Evolutionary conservation across 2,888 invertebrate species (phyloP).

Genomic region (Nomada fabriciana): DNA sequence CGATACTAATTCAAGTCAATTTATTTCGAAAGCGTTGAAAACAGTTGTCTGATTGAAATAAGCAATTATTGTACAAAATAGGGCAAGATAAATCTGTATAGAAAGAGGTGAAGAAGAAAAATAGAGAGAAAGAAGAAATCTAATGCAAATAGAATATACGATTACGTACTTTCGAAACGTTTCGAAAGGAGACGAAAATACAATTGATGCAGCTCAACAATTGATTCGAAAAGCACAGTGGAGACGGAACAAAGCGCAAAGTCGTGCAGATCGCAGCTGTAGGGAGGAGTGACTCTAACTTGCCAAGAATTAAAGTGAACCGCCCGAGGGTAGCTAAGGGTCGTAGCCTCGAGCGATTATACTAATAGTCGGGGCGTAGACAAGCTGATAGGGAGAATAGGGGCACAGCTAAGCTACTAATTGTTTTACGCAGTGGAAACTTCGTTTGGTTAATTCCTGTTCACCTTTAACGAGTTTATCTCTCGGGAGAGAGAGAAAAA

Average conservation of each 20-base stretch:
- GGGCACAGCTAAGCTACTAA: constrained; percentile 76
- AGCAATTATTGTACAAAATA: no score
- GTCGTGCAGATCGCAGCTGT: constrained; percentile 59
- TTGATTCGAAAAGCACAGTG: constrained; percentile 21
- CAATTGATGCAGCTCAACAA: constrained; percentile 1
- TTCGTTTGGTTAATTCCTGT: constrained; percentile 65
- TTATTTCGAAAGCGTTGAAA: background rate
- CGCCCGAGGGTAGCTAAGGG: constrained; percentile 75
- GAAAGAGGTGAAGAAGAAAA: no score
- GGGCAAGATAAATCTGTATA: no score
- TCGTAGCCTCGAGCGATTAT: constrained; percentile 80
- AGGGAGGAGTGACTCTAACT: constrained; percentile 76
- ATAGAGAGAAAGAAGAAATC: background rate
- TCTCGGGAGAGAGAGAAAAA: constrained; percentile 46
- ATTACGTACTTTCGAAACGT: background rate
- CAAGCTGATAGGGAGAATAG: constrained; percentile 74
- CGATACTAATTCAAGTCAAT: background rate
- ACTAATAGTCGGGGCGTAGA: constrained; percentile 83
- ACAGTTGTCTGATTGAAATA: no score
- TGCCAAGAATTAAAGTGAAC: constrained; percentile 81
- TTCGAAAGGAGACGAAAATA: constrained; percentile 15
- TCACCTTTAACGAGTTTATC: constrained; percentile 53
- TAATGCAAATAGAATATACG: background rate
- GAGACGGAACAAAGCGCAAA: constrained; percentile 66
- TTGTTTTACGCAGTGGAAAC: constrained; percentile 79